phyloP scores from a whole-genome alignment of 1,140 invertebrate species.

The Tribolium castaneum region DNA sequence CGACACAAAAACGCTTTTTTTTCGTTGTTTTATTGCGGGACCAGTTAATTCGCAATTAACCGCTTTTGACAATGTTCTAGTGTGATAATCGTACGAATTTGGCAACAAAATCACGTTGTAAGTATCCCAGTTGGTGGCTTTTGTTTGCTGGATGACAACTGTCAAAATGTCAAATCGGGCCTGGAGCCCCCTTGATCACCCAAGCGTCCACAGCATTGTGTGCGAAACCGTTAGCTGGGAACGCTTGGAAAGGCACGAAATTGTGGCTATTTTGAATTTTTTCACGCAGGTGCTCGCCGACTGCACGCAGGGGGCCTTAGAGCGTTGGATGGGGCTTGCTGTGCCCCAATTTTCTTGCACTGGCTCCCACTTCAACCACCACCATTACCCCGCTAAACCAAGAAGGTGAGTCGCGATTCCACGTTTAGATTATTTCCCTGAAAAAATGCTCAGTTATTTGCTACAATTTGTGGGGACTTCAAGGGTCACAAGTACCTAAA shows the following conservation, averaged over 20 bases:
- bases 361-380: constrained; percentile 64
- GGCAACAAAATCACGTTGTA: constrained; percentile 6
- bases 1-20: constrained; percentile 22
- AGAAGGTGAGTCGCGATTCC: constrained; percentile 60
- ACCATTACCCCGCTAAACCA: constrained; percentile 64
- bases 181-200: neutral
- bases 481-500: too few species aligned
- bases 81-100: neutral
- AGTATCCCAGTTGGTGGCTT: constrained; percentile 27
- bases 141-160: constrained; percentile 21
- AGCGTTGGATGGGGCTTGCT: constrained; percentile 63
- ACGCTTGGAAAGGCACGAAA: constrained; percentile 19
- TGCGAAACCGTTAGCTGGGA: constrained; percentile 31
- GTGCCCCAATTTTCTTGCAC: constrained; percentile 63
- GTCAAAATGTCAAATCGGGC: neutral
- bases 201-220: neutral
- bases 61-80: constrained; percentile 2
- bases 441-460: neutral
- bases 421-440: constrained; percentile 5
- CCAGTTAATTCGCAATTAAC: constrained; percentile 29
- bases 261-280: neutral
- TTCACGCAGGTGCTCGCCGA: constrained; percentile 1
- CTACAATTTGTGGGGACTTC: too few species aligned
- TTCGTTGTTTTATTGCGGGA: constrained; percentile 30
- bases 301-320: constrained; percentile 22